phyloP scores from a whole-genome alignment of 2,797 vertebrate species.

The Urosaurus nigricauda region DNA sequence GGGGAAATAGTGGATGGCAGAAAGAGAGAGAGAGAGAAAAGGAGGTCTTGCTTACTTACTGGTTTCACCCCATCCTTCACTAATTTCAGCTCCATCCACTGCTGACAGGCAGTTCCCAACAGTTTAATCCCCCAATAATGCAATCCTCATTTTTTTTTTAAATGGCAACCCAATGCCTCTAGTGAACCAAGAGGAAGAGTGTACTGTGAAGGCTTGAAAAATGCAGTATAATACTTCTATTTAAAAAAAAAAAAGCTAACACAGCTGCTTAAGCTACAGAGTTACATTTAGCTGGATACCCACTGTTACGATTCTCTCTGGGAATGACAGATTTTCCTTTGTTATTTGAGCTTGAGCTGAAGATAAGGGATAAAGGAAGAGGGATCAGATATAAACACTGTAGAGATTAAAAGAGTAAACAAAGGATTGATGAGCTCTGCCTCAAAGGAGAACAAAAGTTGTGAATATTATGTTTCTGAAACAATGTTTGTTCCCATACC shows the following conservation, averaged over 20 bases:
- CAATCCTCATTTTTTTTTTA: too few species aligned
- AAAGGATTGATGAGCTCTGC: background rate
- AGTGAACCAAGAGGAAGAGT: constrained; percentile 44
- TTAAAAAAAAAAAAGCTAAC: constrained; percentile 2
- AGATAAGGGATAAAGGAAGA: constrained; percentile 25
- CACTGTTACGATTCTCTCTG: constrained; percentile 50
- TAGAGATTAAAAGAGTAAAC: constrained; percentile 2
- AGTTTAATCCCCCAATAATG: background rate
- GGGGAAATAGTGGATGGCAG: background rate
- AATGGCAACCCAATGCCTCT: background rate
- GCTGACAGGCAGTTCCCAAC: background rate
- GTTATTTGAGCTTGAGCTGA: constrained; percentile 41
- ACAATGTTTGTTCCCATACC: background rate
- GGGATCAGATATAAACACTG: constrained; percentile 27
- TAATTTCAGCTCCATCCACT: background rate
- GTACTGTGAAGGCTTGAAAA: constrained; percentile 44
- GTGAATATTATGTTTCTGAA: background rate
- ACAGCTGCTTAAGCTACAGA: constrained; percentile 69
- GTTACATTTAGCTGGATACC: constrained; percentile 63
- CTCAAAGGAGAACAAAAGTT: background rate
- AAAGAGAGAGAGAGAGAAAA: background rate
- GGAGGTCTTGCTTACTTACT: background rate
- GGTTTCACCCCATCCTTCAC: background rate
- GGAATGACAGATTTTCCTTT: constrained; percentile 50
- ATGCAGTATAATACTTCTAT: constrained; percentile 16